Percentiles rank a stretch among this genome's conserved stretches.
phyloP scores from a whole-genome alignment of 2,113 vertebrate genomes.

The Gallinago jamesoni region DNA sequence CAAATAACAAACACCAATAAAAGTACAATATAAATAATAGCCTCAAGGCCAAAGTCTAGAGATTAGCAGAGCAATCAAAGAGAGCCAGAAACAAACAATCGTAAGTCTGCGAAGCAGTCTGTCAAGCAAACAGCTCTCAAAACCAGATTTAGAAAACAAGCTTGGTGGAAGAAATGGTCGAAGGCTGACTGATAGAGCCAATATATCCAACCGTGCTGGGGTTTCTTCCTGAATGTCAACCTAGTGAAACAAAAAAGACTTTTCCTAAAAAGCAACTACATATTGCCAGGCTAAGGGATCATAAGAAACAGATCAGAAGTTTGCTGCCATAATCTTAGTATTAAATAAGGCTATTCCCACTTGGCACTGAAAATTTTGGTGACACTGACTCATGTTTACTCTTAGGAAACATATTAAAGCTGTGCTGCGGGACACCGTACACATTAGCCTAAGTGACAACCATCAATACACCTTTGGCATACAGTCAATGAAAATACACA shows the following conservation, averaged over 20 bases:
- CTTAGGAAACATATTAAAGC: background rate
- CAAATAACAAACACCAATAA: slow-evolving; percentile 49
- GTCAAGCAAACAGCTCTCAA: slow-evolving; percentile 24
- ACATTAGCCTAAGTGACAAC: background rate
- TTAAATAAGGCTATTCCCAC: background rate
- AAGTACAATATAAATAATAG: slow-evolving; percentile 49
- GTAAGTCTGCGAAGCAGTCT: background rate
- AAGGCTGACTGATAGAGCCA: background rate
- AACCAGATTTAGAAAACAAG: background rate
- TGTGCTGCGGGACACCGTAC: background rate
- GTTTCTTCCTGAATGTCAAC: background rate
- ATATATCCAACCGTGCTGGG: background rate
- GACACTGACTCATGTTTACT: background rate
- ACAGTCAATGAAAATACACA: background rate
- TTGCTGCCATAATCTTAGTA: background rate
- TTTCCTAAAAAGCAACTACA: background rate
- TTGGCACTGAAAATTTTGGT: background rate
- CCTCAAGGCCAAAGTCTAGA: slow-evolving; percentile 54
- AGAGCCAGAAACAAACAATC: slow-evolving; percentile 35
- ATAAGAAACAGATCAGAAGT: background rate
- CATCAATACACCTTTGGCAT: background rate
- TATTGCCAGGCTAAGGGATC: background rate
- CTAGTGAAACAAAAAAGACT: background rate
- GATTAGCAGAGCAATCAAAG: slow-evolving; percentile 54
- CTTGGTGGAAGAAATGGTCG: background rate